Percentiles rank a stretch among this genome's conserved stretches.
Conservation (phyloP, 1,140 invertebrate species). For the Eupeodes corollae region DNA sequence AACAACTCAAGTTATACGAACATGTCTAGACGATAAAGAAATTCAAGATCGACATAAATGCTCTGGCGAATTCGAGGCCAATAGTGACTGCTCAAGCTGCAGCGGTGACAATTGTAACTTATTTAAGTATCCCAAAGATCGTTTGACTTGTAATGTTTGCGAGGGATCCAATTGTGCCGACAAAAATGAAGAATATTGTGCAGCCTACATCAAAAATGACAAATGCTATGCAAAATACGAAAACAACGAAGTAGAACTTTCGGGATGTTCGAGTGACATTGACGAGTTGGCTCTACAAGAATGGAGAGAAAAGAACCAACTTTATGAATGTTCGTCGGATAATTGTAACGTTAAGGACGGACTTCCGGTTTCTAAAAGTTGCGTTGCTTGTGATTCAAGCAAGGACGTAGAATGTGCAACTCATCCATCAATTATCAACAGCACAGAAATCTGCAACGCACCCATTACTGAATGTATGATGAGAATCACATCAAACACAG, state of each 20-base stretch:
- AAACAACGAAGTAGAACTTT: constrained; percentile 10
- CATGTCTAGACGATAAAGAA: constrained; percentile 30
- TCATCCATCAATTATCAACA: constrained; percentile 10
- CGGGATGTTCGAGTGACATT: constrained; percentile 25
- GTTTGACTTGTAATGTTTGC: constrained; percentile 24
- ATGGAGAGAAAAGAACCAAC: constrained; percentile 15
- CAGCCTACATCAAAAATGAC: constrained; percentile 12
- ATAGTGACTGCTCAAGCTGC: constrained; percentile 19
- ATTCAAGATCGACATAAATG: constrained; percentile 14
- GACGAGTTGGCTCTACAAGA: constrained; percentile 15
- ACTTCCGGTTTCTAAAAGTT: constrained; percentile 14
- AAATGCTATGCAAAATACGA: constrained; percentile 29
- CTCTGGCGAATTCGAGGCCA: constrained; percentile 10
- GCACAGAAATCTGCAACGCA: constrained; percentile 10
- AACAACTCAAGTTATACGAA: constrained; percentile 13
- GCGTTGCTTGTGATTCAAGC: constrained; percentile 25
- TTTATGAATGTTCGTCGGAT: constrained; percentile 14
- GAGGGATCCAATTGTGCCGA: constrained; percentile 6
- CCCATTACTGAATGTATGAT: constrained; percentile 19
- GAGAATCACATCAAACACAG: constrained; percentile 1
- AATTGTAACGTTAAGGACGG: constrained; percentile 18
- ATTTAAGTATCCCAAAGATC: constrained; percentile 19
- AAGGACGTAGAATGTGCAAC: constrained; percentile 18
- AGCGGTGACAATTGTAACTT: constrained; percentile 15
- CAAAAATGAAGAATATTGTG: constrained; percentile 12